phyloP scores from a whole-genome alignment of 2,888 invertebrate genomes.

The Lottia scabra region DNA sequence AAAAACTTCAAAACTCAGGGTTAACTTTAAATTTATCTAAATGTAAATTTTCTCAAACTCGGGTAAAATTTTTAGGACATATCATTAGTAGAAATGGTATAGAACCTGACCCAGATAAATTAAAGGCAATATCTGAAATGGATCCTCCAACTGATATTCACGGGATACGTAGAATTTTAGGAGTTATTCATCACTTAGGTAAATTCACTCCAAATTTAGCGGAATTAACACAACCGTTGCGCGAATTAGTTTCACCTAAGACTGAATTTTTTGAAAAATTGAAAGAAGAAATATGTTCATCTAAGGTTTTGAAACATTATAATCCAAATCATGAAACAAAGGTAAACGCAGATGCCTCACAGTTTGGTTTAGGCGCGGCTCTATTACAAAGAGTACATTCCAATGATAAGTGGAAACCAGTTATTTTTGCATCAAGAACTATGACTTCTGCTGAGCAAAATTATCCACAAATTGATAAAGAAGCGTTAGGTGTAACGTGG shows the following conservation, averaged over 20 bases:
- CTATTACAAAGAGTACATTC: neutral
- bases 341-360: neutral
- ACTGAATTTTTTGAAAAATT: too few relatives aligned
- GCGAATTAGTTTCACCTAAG: too few relatives aligned
- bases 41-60: slow-evolving; percentile 25
- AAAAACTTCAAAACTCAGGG: slow-evolving; percentile 16
- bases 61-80: slow-evolving; percentile 29
- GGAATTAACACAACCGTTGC: too few relatives aligned
- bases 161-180: neutral
- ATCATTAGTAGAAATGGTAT: slow-evolving; percentile 24
- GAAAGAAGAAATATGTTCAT: neutral
- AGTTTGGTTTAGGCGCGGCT: neutral
- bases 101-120: slow-evolving; percentile 15
- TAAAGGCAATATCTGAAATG: neutral
- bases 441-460: neutral
- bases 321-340: neutral
- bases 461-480: slow-evolving; percentile 8
- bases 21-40: slow-evolving; percentile 29
- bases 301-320: neutral
- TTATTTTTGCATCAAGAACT: neutral
- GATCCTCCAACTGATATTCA: neutral
- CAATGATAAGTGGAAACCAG: neutral
- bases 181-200: neutral
- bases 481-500: slow-evolving; percentile 14
- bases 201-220: too few relatives aligned